Evolutionary conservation across 2,888 invertebrate species (phyloP).

Genomic region (Trypoxylon attenuatum): DNA sequence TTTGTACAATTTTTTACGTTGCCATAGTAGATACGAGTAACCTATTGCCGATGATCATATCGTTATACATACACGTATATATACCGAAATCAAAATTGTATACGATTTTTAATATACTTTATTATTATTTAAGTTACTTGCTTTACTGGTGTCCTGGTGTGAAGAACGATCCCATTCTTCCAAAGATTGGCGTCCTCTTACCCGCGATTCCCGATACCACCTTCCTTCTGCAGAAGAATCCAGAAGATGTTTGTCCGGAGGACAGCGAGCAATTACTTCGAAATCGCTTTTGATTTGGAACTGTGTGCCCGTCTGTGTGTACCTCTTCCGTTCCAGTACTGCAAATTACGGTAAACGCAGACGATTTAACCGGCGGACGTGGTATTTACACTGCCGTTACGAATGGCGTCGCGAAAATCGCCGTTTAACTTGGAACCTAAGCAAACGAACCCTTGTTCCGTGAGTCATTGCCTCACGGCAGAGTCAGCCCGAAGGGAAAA

Average conservation of each 20-base stretch:
- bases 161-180: slow-evolving; percentile 1
- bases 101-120: slow-evolving; percentile 74
- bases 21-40: slow-evolving; percentile 63
- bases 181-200: not conserved
- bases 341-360: slow-evolving; percentile 25
- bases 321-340: slow-evolving; percentile 4
- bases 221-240: not conserved
- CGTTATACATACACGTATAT: slow-evolving; percentile 33
- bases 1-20: slow-evolving; percentile 61
- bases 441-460: slow-evolving; percentile 41
- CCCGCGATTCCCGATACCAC: not conserved
- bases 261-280: not conserved
- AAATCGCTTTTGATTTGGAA: not conserved
- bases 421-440: slow-evolving; percentile 40
- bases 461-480: slow-evolving; percentile 42
- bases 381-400: slow-evolving; percentile 38
- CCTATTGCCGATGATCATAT: slow-evolving; percentile 54
- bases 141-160: slow-evolving; percentile 37
- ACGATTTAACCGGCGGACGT: slow-evolving; percentile 6
- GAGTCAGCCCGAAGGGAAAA: slow-evolving; percentile 34
- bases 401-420: slow-evolving; percentile 35
- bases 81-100: slow-evolving; percentile 71
- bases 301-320: slow-evolving; percentile 13
- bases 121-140: slow-evolving; percentile 69
- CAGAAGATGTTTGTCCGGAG: not conserved